Conservation (phyloP, 2,113 vertebrate genomes). For the Heterotis niloticus region DNA sequence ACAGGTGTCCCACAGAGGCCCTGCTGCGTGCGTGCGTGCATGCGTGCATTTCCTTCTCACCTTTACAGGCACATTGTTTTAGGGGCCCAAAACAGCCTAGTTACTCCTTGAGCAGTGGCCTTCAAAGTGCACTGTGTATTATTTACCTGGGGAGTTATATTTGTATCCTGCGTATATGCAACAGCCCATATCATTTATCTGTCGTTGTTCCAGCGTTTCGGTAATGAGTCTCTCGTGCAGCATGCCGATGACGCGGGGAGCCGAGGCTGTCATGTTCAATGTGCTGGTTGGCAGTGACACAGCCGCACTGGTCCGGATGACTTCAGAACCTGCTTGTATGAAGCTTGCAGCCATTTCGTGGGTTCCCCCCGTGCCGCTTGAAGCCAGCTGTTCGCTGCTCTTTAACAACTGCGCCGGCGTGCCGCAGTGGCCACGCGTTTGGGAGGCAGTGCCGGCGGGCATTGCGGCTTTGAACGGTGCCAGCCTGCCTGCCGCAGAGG, state of each 20-base stretch:
- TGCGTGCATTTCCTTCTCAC: neutral
- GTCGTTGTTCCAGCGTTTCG: neutral
- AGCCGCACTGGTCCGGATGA: slow-evolving; percentile 43
- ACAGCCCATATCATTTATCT: neutral
- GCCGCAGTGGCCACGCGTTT: slow-evolving; percentile 29
- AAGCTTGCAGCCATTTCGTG: slow-evolving; percentile 28
- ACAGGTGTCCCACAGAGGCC: neutral
- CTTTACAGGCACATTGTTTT: neutral
- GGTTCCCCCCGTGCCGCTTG: slow-evolving; percentile 15
- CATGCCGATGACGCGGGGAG: slow-evolving; percentile 10
- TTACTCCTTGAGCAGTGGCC: neutral
- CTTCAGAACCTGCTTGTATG: slow-evolving; percentile 36
- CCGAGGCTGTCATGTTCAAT: slow-evolving; percentile 37
- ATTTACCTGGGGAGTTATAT: neutral
- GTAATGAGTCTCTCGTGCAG: slow-evolving; percentile 10
- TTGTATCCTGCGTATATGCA: neutral
- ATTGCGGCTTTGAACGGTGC: slow-evolving; percentile 37
- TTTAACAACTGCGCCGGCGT: slow-evolving; percentile 34
- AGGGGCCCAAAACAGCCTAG: neutral
- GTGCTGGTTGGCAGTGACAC: slow-evolving; percentile 38
- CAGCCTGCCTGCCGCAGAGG: slow-evolving; percentile 2
- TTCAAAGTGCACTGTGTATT: neutral
- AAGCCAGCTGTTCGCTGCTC: slow-evolving; percentile 42
- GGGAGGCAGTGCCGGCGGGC: slow-evolving; percentile 40
- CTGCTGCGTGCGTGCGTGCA: too few species aligned